Evolutionary conservation across 2,797 vertebrate genomes (phyloP).

Genomic region (Poeciliopsis paucimaculata): DNA sequence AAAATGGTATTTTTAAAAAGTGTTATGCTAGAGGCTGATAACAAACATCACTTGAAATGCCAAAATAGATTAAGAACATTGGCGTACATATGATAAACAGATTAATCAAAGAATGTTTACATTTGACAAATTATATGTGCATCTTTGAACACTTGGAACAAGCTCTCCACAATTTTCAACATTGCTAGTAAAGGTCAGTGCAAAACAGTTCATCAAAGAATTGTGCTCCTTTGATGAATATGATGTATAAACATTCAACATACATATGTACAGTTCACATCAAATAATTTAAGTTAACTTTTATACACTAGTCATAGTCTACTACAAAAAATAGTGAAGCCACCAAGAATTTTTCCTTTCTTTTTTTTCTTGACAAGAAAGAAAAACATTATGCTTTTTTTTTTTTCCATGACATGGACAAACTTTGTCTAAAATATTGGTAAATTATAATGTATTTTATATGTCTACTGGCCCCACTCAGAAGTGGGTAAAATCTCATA

Average conservation of each 20-base stretch:
- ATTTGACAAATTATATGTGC: conserved; percentile 32
- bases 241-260: background rate
- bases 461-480: background rate
- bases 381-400: background rate
- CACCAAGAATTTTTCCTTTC: background rate
- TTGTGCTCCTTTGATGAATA: background rate
- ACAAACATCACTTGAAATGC: conserved; percentile 50
- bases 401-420: background rate
- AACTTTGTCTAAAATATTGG: background rate
- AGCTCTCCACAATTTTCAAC: background rate
- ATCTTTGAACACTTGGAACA: conserved; percentile 33
- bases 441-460: background rate
- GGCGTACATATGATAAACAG: conserved; percentile 58
- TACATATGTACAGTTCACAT: background rate
- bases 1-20: background rate
- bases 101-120: conserved; percentile 32
- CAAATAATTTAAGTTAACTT: background rate
- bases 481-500: background rate
- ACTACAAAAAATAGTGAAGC: background rate
- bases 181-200: background rate
- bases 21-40: conserved; percentile 21
- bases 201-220: background rate
- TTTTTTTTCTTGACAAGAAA: background rate
- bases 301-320: background rate
- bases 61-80: conserved; percentile 62